Evolutionary conservation across 2,888 invertebrate genomes (phyloP).

Genomic region (Aphodius granarius): DNA sequence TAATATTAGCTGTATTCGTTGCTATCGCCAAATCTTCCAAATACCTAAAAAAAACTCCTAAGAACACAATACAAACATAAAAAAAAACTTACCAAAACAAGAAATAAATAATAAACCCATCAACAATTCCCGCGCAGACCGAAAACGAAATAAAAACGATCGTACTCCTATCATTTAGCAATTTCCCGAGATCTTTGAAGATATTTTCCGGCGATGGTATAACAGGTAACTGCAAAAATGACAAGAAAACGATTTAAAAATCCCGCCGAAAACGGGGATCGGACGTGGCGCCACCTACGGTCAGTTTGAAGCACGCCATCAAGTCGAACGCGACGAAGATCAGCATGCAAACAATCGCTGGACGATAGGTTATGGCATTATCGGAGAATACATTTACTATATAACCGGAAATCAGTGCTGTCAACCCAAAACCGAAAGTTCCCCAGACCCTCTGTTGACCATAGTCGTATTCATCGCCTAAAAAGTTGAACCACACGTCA

Average conservation of each 20-base stretch:
- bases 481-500: slow-evolving; percentile 3
- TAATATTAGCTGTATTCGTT: slow-evolving; percentile 67
- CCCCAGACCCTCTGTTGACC: slow-evolving; percentile 84
- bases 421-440: slow-evolving; percentile 75
- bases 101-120: slow-evolving; percentile 80
- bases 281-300: slow-evolving; percentile 51
- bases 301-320: slow-evolving; percentile 64
- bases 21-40: slow-evolving; percentile 72
- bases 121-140: slow-evolving; percentile 74
- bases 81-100: slow-evolving; percentile 70
- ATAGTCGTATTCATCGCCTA: slow-evolving; percentile 72
- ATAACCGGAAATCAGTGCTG: slow-evolving; percentile 72
- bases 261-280: background rate
- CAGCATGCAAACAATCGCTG: slow-evolving; percentile 70
- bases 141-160: slow-evolving; percentile 73
- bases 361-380: slow-evolving; percentile 64
- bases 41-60: slow-evolving; percentile 58
- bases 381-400: slow-evolving; percentile 67
- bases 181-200: slow-evolving; percentile 63
- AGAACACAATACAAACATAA: background rate
- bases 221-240: slow-evolving; percentile 69
- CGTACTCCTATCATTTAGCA: slow-evolving; percentile 67
- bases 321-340: slow-evolving; percentile 67
- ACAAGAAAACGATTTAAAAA: background rate
- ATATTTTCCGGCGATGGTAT: slow-evolving; percentile 70